Base-by-base conservation (phyloP, 2,113 vertebrate species). In the Pollachius pollachius region DNA sequence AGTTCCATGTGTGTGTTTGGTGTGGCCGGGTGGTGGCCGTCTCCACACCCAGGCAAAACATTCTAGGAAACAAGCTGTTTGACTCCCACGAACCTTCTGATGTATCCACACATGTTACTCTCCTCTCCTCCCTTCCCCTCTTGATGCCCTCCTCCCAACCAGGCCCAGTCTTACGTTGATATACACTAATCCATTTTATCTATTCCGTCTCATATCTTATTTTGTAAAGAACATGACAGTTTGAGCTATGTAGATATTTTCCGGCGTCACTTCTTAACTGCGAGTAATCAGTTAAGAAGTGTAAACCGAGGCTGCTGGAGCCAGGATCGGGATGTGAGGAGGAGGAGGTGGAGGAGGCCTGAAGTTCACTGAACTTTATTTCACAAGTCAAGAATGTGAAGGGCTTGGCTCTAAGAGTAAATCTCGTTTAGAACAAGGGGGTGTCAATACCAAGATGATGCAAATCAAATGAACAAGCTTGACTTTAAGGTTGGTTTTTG, bases 1-100 rank as follows among this genome's bases (percentile, higher is more conserved):
- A 48, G 41, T 13, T 48, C 8, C 41, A 74, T 87, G 78, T 81
- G 66, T 87, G 76, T 72, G 79, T 79, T 83, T 70, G 73, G 74
- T 71, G 67, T 73, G 72, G 69, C 41, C 58, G 62, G n/a, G 62
- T 58, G 17, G 65, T 63, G 30, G 2, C 30, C 37, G 18, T 52
- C 52, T 62, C 27, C 56, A 30, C 23, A 52, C 56, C 56, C 30
- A 69, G 60, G 57, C 37, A 71, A 78, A 68, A 80, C 62, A 82
- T 74, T 78, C 68, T 73, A 71, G 73, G 72, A 75, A 75, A 75
- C 78, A 60, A 68, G 63, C 74, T 21, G 27, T 25, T 27, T 48
- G 72, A 82, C 76, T 77, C 71, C 74, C 69, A 52, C 59, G 66
- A 52, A 71, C 72, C 60, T 63, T 54, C 62, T 74, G 11, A 21